Evolutionary conservation across 2,888 invertebrate genomes (phyloP).

Genomic region (Ophraella communa): DNA sequence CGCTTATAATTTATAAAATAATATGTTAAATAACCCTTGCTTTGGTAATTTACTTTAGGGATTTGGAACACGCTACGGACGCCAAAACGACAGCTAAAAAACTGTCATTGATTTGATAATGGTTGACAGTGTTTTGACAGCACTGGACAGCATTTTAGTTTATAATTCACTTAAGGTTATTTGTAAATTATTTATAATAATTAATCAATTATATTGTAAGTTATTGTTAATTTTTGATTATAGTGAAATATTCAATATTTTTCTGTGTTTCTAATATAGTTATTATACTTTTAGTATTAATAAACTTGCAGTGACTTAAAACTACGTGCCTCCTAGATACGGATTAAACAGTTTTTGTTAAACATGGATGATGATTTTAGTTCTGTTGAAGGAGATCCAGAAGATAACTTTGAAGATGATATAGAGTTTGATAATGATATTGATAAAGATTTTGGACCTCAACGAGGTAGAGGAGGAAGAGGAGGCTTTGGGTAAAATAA

Average conservation of each 20-base stretch:
- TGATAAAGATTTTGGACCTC: conserved; percentile 61
- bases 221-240: neutral
- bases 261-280: neutral
- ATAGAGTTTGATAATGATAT: conserved; percentile 56
- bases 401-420: conserved; percentile 54
- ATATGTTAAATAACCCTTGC: neutral
- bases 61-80: neutral
- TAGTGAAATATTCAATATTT: no score
- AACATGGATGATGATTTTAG: conserved; percentile 22
- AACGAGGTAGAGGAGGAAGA: conserved; percentile 58
- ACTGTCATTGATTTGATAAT: neutral
- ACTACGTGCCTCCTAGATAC: neutral
- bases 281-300: neutral
- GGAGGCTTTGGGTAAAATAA: conserved; percentile 59
- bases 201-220: neutral
- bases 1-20: no score
- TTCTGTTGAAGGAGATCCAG: conserved; percentile 28
- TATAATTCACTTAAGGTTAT: no score
- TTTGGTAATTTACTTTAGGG: neutral
- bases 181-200: no score
- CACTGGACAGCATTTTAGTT: no score
- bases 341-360: neutral
- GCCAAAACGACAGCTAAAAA: neutral
- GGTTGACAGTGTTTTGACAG: neutral
- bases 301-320: neutral